A percentile compares a stretch with the other conserved stretches of the same genome.
Conservation (phyloP, 2,888 invertebrate genomes). For the Merodon equestris region DNA sequence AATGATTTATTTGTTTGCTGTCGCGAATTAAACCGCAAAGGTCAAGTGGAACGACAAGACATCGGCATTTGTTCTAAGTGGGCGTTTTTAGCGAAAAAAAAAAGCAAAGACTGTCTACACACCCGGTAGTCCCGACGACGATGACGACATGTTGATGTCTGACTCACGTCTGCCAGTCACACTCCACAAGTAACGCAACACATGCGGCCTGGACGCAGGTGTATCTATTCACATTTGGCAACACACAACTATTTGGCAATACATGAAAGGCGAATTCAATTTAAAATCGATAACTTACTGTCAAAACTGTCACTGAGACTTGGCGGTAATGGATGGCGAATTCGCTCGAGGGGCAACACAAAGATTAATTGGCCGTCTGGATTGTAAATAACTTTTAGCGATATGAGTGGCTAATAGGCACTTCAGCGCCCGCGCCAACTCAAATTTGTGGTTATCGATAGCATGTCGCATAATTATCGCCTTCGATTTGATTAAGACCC, state of each 20-base stretch:
- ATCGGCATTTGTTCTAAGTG: no score
- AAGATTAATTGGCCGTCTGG: slow-evolving; percentile 49
- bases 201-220: no score
- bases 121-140: no score
- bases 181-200: no score
- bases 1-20: no score
- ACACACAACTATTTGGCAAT: slow-evolving; percentile 14
- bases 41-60: no score
- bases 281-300: slow-evolving; percentile 32
- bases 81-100: no score
- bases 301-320: not conserved
- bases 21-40: no score
- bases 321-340: not conserved
- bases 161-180: no score
- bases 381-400: slow-evolving; percentile 52
- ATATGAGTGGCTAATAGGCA: slow-evolving; percentile 44
- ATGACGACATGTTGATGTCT: no score
- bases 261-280: not conserved
- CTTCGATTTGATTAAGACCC: slow-evolving; percentile 53
- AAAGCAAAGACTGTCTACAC: no score
- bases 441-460: slow-evolving; percentile 46
- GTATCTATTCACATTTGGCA: not conserved
- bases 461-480: slow-evolving; percentile 58
- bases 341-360: not conserved
- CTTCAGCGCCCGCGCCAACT: slow-evolving; percentile 15